Conservation (phyloP, 37 sponge, comb jelly and placozoan species). For the Hexactinellida sp. region DNA sequence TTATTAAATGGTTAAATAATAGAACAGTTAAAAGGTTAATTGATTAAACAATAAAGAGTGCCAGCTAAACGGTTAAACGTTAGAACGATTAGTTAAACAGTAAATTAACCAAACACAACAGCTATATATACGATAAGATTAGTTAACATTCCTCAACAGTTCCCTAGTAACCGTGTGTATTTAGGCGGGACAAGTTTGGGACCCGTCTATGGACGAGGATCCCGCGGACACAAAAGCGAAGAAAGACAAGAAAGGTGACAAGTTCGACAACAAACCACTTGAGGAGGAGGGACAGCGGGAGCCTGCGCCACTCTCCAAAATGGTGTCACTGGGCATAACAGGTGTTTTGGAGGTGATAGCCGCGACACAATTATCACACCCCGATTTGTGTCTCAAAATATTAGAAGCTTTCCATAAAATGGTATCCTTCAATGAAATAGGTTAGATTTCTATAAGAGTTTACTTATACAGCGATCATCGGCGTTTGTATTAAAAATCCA, state of each 20-base stretch:
- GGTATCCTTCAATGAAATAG: not conserved
- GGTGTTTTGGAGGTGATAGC: slow-evolving; percentile 66
- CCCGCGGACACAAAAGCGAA: not conserved
- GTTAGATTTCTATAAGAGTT: too few species aligned
- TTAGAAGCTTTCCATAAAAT: slow-evolving; percentile 42
- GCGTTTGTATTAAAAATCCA: too few species aligned
- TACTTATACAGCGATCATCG: too few species aligned
- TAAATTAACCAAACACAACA: too few species aligned
- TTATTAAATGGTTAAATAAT: too few species aligned
- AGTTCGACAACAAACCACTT: not conserved
- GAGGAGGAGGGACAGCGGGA: not conserved
- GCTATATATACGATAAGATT: too few species aligned
- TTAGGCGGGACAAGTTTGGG: slow-evolving; percentile 5
- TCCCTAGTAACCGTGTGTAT: not conserved
- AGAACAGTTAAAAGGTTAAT: too few species aligned
- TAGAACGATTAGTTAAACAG: too few species aligned
- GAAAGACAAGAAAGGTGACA: not conserved
- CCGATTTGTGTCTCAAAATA: slow-evolving; percentile 58
- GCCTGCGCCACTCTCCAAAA: slow-evolving; percentile 19
- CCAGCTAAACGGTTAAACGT: too few species aligned
- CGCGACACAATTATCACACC: slow-evolving; percentile 51
- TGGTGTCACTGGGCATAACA: slow-evolving; percentile 60
- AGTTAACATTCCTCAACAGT: not conserved
- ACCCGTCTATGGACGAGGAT: not conserved
- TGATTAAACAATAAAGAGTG: too few species aligned